Evolutionary conservation across 2,888 invertebrate species (phyloP), one percentile per base, ranked within the genome.

Genomic region (Agrilus cyanescens): DNA sequence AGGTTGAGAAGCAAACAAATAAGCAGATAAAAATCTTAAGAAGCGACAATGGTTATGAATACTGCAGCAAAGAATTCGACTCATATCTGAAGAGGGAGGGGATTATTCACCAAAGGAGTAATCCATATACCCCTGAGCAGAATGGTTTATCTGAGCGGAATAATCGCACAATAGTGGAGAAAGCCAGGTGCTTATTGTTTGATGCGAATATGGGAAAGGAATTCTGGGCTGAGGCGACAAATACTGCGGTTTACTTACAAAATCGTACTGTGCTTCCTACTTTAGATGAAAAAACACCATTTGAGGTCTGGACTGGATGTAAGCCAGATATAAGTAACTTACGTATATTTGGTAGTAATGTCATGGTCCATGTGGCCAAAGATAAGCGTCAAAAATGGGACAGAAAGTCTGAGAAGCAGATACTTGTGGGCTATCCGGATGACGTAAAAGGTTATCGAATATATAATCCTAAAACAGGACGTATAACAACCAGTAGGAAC

Each of bases 261-360:
- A 46, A 46, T 32, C 32, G 46, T 33, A 29, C 46, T 15, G 18
- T 30, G 14, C n/a, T 25, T 35, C 16, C 41, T 15, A 18, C 29
- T 30, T 29, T 35, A 15, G 32, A 37, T 43, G 33, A 37, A 14
- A 46, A 40, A 32, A 46, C 46, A n/a, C 46, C 43, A 6, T 43
- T 20, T 37, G 46, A 44, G 36, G 3, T 43, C 5, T 46, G 43
- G 43, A 25, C 33, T 30, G 43, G 35, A 15, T 37, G 15, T 10
- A 56, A 52, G 1, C 51, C 58, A 4, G 44, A 49, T 35, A 53
- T 56, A 32, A 18, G 38, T 33, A 52, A 60, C 38, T 5, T 46
- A 4, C 18, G 46, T 37, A 33, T 46, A 40, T 43, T 46, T 40
- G 46, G 43, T 32, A 31, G 15, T 10, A 36, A 12, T 3, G 36